Base-by-base conservation (phyloP, 2,888 invertebrate species). In the Anodontia alba region DNA sequence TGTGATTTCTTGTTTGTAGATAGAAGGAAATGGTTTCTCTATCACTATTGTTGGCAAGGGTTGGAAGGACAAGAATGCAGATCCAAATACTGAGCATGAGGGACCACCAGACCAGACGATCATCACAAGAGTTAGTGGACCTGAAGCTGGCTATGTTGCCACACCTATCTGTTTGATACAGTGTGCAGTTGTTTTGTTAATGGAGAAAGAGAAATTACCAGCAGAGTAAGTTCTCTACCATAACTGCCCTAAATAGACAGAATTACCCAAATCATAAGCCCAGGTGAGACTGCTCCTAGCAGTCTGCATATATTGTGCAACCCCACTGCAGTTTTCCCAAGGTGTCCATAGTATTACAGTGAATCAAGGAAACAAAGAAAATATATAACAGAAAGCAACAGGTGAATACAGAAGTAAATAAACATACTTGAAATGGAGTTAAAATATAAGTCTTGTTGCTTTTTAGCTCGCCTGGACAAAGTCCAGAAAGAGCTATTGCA, bases 91-190 rank as follows among this genome's bases (percentile, higher is more conserved):
- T 79, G 93, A 96, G 74, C 96, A 96, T 89, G 91, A 94, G 1
- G 95, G 95, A 0, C 95, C 96, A 20, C 97, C 97, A 1, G 90
- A 91, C 81, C 91, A 90, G 73, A 89, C 82, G 51, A 90, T 93
- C 20, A 80, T 88, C 23, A 90, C 92, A 23, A 84, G 84, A 71
- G 86, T 94, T 0, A 90, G 91, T n/a, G 95, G 95, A 75, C 95
- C 95, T 76, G 97, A 98, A 95, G 97, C 97, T 1, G 98, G 97
- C 23, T 99, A 99, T 95, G 97, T 97, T 1, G 96, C 97, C 12
- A 98, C 98, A 0, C 96, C 97, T 77, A 96, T 96, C 7, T 96
- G 96, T 62, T 92, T 98, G 81, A 95, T 98, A 7, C 95, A 96
- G 81, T 95, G 97, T 67, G 99, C 97, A 0, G 91, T 97, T 78